A percentile compares a stretch with the other conserved stretches of the same genome.
phyloP scores from a whole-genome alignment of 2,113 vertebrate genomes.

The Chionis minor region DNA sequence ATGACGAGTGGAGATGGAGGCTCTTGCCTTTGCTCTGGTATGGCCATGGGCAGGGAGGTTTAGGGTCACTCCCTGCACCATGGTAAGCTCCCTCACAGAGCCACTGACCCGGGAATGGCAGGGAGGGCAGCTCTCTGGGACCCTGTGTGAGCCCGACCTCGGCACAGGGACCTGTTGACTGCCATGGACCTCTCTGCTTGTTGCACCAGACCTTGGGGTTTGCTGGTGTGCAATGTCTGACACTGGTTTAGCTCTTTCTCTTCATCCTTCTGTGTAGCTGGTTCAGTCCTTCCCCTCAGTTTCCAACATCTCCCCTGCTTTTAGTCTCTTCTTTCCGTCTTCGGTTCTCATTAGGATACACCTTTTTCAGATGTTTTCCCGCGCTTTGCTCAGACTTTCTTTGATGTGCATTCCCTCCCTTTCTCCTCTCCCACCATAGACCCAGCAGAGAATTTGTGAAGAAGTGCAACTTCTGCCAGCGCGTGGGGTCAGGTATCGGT shows the following conservation, averaged over 20 bases:
- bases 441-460: not conserved
- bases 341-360: not conserved
- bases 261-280: not conserved
- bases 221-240: not conserved
- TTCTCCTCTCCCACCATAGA: not conserved
- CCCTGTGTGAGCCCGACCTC: not conserved
- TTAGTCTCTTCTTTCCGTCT: not conserved
- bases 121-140: not conserved
- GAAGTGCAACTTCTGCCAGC: not conserved
- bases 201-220: not conserved
- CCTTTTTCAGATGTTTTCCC: not conserved
- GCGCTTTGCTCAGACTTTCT: not conserved
- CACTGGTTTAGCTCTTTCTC: not conserved
- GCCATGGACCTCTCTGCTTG: not conserved
- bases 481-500: accelerated
- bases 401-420: not conserved
- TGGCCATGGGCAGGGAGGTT: accelerated
- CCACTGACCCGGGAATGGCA: not conserved
- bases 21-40: not conserved
- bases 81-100: not conserved
- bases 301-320: not conserved
- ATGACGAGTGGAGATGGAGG: not conserved
- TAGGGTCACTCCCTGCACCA: accelerated
- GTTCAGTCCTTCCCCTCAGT: not conserved
- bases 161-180: not conserved